Conservation (phyloP, 2,888 invertebrate species). For the Cheilosia vulpina region DNA sequence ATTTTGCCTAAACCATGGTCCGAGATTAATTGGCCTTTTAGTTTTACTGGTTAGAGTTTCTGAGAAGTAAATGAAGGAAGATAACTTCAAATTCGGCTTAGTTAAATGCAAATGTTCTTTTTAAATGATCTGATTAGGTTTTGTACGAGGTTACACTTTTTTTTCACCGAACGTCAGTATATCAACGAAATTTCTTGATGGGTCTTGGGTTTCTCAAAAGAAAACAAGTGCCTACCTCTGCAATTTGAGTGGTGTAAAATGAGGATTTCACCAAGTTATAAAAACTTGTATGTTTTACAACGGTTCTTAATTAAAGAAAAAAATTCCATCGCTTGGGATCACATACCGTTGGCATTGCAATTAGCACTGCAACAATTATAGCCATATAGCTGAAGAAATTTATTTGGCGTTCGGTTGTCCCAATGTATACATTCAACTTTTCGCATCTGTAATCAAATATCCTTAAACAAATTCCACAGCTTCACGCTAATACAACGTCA, state of each 20-base stretch:
- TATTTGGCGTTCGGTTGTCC: background rate
- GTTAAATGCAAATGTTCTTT: constrained; percentile 9
- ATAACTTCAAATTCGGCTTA: constrained; percentile 4
- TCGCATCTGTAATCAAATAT: constrained; percentile 2
- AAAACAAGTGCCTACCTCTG: background rate
- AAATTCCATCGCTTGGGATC: too few relatives aligned
- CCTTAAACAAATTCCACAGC: constrained; percentile 21
- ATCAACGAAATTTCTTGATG: background rate
- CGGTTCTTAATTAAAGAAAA: too few relatives aligned
- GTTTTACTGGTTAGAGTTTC: constrained; percentile 16
- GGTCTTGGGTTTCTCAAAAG: background rate
- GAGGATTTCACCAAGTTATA: background rate
- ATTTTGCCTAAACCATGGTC: constrained; percentile 2
- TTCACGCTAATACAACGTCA: background rate
- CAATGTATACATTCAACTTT: background rate
- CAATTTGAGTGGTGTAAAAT: background rate
- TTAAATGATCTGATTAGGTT: constrained; percentile 15
- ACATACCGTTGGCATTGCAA: too few relatives aligned
- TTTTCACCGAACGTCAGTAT: background rate
- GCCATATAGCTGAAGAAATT: too few relatives aligned
- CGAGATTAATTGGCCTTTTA: constrained; percentile 18
- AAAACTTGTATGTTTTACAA: too few relatives aligned
- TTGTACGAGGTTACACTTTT: background rate
- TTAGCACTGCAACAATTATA: too few relatives aligned
- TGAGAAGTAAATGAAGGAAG: constrained; percentile 16